Evolutionary conservation across 2,797 vertebrate genomes (phyloP).

Genomic region (Parotocinclus haroldoi): DNA sequence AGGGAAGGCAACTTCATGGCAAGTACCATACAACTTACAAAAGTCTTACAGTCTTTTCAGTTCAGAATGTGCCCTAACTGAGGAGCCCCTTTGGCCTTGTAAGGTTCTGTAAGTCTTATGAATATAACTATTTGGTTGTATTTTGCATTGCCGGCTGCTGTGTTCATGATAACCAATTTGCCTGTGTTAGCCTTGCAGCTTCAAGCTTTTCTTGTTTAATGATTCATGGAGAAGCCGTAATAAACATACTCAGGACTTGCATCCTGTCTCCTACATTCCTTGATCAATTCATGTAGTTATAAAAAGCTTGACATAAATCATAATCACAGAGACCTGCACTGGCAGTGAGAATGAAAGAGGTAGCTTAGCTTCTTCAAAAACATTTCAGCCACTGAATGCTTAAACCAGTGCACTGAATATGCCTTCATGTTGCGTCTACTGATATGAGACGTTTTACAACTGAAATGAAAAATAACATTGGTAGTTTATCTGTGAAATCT

Average conservation of each 20-base stretch:
- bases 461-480: background rate
- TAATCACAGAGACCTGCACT: slow-evolving; percentile 21
- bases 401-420: background rate
- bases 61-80: too few relatives aligned
- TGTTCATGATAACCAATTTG: background rate
- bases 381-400: background rate
- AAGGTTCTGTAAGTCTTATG: too few relatives aligned
- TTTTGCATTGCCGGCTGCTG: background rate
- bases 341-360: slow-evolving; percentile 1
- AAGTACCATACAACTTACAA: too few relatives aligned
- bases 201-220: background rate
- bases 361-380: background rate
- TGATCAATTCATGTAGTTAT: slow-evolving; percentile 1
- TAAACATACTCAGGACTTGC: background rate
- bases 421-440: background rate
- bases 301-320: slow-evolving; percentile 14
- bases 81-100: too few relatives aligned
- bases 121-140: too few relatives aligned
- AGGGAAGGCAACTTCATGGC: too few relatives aligned
- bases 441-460: background rate
- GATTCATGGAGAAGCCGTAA: background rate
- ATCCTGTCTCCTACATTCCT: background rate
- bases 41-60: too few relatives aligned
- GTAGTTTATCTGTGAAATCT: background rate
- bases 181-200: background rate